These are phyloP conservation scores for Caenorhabditis tropicalis DNA, from an alignment of 1,140 invertebrate genomes.

Conservation along the genomic window DNA sequence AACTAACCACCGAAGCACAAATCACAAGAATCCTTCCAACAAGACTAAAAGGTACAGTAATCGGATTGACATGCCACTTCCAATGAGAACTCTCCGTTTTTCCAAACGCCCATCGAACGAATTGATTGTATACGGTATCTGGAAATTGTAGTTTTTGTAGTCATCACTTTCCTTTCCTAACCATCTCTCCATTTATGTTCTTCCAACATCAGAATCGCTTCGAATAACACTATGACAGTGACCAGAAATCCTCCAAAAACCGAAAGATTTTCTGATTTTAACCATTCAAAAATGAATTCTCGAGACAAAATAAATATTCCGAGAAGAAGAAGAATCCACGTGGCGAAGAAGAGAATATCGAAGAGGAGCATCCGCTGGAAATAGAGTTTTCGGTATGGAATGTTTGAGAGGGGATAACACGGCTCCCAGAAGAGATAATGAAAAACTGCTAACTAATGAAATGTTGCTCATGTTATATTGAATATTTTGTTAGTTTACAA, in stretches of 20 bases:
- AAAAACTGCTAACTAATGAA: too few species aligned
- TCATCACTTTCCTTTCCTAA: not conserved
- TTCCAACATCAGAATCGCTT: constrained; percentile 19
- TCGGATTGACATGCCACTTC: constrained; percentile 8
- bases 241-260: not conserved
- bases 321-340: not conserved
- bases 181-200: constrained; percentile 22
- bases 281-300: not conserved
- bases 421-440: too few species aligned
- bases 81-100: not conserved
- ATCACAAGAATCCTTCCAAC: not conserved
- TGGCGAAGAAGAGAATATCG: not conserved
- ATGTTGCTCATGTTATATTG: too few species aligned
- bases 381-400: too few species aligned
- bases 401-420: too few species aligned
- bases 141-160: not conserved
- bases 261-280: not conserved
- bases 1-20: not conserved
- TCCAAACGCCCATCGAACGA: not conserved
- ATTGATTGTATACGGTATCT: not conserved
- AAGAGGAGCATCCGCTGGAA: not conserved
- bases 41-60: constrained; percentile 14
- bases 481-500: too few species aligned
- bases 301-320: not conserved
- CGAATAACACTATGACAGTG: constrained; percentile 1